Percentiles rank a stretch among this genome's conserved stretches.
phyloP scores from a whole-genome alignment of 2,888 invertebrate genomes.

The Sesia bembeciformis region DNA sequence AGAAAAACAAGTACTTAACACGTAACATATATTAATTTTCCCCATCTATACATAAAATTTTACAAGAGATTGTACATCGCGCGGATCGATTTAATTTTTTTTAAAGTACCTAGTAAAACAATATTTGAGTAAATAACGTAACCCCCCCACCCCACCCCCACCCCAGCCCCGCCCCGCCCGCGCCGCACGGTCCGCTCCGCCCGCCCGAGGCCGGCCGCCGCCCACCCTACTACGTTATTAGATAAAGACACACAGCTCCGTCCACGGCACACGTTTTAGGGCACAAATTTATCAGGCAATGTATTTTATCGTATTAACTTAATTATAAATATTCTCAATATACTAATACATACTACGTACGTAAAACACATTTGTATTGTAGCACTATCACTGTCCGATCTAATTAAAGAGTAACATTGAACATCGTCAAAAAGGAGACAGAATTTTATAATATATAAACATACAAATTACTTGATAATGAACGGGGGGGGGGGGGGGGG shows the following conservation, averaged over 20 bases:
- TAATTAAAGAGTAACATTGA: conserved; percentile 21
- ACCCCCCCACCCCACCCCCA: too few species aligned
- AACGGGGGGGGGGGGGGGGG: neutral
- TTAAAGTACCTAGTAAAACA: conserved; percentile 38
- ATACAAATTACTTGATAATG: neutral
- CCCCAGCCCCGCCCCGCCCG: neutral
- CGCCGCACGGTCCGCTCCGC: conserved; percentile 14
- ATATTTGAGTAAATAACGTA: conserved; percentile 12
- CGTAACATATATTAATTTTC: conserved; percentile 68
- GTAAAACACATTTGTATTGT: conserved; percentile 46
- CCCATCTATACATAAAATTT: conserved; percentile 69
- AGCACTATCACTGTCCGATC: conserved; percentile 51
- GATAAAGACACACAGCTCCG: conserved; percentile 25
- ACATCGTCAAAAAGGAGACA: conserved; percentile 21
- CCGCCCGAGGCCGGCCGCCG: conserved; percentile 5
- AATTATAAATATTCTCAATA: conserved; percentile 19
- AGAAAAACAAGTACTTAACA: conserved; percentile 48
- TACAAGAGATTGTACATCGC: conserved; percentile 68
- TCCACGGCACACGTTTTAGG: conserved; percentile 57
- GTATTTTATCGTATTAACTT: conserved; percentile 12
- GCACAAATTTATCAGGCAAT: conserved; percentile 60
- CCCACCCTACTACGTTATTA: conserved; percentile 12
- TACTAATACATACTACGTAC: conserved; percentile 37
- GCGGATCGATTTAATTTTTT: conserved; percentile 28
- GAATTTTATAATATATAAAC: neutral